These are phyloP conservation scores for Brevipalpus yothersi DNA, from an alignment of 1,140 invertebrate genomes.

Conservation along the genomic window DNA sequence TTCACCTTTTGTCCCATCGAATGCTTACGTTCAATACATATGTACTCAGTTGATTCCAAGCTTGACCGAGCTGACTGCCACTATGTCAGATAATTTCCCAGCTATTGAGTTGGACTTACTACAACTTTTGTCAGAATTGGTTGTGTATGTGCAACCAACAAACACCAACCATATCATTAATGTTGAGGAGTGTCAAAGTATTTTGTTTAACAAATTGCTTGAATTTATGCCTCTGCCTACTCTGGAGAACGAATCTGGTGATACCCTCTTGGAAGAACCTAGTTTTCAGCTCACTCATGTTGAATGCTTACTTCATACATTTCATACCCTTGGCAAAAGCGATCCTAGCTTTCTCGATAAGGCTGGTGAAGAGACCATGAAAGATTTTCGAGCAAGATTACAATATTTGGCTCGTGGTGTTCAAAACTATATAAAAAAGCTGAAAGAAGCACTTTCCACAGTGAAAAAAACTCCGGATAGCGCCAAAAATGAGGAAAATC, in stretches of 20 bases:
- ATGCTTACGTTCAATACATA: constrained; percentile 57
- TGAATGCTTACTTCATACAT: constrained; percentile 67
- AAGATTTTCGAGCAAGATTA: constrained; percentile 58
- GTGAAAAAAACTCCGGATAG: constrained; percentile 33
- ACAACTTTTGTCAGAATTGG: constrained; percentile 63
- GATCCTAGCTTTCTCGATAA: constrained; percentile 36
- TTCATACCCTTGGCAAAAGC: constrained; percentile 63
- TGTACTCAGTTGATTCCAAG: constrained; percentile 54
- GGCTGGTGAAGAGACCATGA: constrained; percentile 47
- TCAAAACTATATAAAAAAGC: constrained; percentile 69
- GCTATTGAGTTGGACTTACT: constrained; percentile 39
- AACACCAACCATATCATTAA: constrained; percentile 28
- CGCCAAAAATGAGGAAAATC: constrained; percentile 22
- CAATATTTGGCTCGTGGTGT: constrained; percentile 77
- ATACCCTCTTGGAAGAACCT: constrained; percentile 25
- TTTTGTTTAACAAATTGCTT: constrained; percentile 45
- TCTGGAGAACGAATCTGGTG: constrained; percentile 26
- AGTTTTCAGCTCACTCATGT: constrained; percentile 73
- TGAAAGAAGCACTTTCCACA: constrained; percentile 51
- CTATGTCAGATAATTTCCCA: neutral
- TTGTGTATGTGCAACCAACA: constrained; percentile 25
- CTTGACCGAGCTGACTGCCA: constrained; percentile 19
- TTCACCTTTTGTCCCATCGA: constrained; percentile 60
- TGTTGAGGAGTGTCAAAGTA: constrained; percentile 42
- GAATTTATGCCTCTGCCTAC: constrained; percentile 43